These are phyloP conservation scores for Cartodere bifasciata DNA, from an alignment of 2,888 invertebrate genomes.

Conservation along the genomic window DNA sequence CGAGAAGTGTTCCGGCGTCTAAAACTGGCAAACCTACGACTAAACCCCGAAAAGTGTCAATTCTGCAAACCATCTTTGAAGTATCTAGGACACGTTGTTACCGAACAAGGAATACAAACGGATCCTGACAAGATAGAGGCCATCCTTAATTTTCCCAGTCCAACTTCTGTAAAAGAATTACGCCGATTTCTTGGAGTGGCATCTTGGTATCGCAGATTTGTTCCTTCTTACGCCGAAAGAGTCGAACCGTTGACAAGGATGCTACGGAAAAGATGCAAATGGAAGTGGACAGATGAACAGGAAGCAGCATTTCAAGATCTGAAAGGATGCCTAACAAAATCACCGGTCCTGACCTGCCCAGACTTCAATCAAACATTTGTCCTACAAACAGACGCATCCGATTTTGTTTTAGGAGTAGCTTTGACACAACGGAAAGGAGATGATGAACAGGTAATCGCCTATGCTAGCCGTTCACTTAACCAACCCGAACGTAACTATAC, in stretches of 20 bases:
- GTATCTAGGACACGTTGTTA: conserved; percentile 12
- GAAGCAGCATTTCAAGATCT: conserved; percentile 4
- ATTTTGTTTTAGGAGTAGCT: conserved; percentile 16
- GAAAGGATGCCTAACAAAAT: conserved; percentile 4
- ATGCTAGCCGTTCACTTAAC: conserved; percentile 13
- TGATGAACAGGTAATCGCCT: conserved; percentile 14
- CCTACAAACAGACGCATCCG: conserved; percentile 16
- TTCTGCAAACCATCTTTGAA: conserved; percentile 11
- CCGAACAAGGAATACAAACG: conserved; percentile 7
- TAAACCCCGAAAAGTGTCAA: conserved; percentile 18
- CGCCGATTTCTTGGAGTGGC: conserved; percentile 16
- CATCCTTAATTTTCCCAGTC: conserved; percentile 6
- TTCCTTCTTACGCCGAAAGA: conserved; percentile 7
- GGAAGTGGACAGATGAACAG: conserved; percentile 4
- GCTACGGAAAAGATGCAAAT: conserved; percentile 3
- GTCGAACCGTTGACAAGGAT: conserved; percentile 8
- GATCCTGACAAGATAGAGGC: conserved; percentile 11
- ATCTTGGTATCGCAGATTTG: conserved; percentile 18
- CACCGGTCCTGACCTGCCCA: conserved; percentile 14
- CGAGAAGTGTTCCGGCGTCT: conserved; percentile 17
- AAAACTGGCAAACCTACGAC: conserved; percentile 14
- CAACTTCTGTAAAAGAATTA: conserved; percentile 12
- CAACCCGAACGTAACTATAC: conserved; percentile 13
- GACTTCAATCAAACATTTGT: conserved; percentile 14
- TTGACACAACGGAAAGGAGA: conserved; percentile 14